Conservation (phyloP, 2,888 invertebrate species). For the Gryllus longicercus region DNA sequence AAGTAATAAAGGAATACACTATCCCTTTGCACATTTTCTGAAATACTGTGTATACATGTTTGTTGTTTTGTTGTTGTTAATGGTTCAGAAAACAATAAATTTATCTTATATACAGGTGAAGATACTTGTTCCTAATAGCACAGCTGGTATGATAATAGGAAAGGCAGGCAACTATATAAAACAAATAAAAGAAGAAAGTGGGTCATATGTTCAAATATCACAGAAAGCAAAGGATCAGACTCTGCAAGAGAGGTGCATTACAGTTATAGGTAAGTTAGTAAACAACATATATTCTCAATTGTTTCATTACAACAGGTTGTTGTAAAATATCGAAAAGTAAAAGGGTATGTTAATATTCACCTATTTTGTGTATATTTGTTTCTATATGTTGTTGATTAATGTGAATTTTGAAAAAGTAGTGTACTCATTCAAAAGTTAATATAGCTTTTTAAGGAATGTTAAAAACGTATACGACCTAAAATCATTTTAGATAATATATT, state of each 20-base stretch:
- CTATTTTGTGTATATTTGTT: background rate
- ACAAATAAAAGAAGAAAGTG: conserved; percentile 90
- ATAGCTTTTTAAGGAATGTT: too few species aligned
- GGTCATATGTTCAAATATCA: conserved; percentile 93
- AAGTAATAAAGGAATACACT: too few species aligned
- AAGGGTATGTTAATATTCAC: background rate
- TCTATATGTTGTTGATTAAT: too few species aligned
- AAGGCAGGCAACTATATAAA: conserved; percentile 95
- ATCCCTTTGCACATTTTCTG: too few species aligned
- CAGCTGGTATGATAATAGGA: conserved; percentile 96
- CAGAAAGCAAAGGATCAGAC: conserved; percentile 87
- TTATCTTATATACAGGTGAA: conserved; percentile 61
- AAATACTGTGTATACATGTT: too few species aligned
- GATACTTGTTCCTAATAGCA: conserved; percentile 93
- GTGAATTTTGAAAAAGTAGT: too few species aligned
- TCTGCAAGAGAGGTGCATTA: conserved; percentile 90
- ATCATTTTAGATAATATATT: too few species aligned
- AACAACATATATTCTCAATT: background rate
- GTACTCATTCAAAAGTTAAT: too few species aligned
- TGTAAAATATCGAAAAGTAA: too few species aligned
- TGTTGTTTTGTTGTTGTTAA: too few species aligned
- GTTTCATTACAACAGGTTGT: too few species aligned
- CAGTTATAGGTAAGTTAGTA: conserved; percentile 68
- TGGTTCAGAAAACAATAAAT: conserved; percentile 22
- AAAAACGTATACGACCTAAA: too few species aligned